Percentiles rank a stretch among this genome's conserved stretches.
These are phyloP conservation scores for Oligia strigilis DNA, from an alignment of 2,888 invertebrate genomes.

Conservation along the genomic window DNA sequence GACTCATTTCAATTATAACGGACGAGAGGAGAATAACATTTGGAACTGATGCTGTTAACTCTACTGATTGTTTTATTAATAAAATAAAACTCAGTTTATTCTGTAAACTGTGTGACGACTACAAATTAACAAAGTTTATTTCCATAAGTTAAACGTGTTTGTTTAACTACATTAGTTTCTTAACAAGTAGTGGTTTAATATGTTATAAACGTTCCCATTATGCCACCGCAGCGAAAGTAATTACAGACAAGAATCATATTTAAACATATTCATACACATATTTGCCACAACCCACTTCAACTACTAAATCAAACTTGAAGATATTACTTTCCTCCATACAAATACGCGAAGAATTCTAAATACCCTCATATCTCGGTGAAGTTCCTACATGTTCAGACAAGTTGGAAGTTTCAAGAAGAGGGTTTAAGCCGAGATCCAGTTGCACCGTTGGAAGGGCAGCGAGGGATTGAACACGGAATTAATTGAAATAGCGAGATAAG, in stretches of 20 bases:
- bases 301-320: constrained; percentile 65
- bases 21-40: constrained; percentile 40
- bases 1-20: constrained; percentile 65
- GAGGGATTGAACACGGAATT: constrained; percentile 59
- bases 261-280: constrained; percentile 65
- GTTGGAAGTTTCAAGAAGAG: constrained; percentile 56
- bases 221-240: constrained; percentile 46
- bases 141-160: constrained; percentile 27
- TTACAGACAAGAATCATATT: constrained; percentile 64
- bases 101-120: constrained; percentile 20
- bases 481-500: constrained; percentile 70
- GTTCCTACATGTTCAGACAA: constrained; percentile 46
- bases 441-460: constrained; percentile 56
- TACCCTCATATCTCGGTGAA: constrained; percentile 56
- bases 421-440: constrained; percentile 60
- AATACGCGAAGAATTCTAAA: constrained; percentile 62
- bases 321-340: constrained; percentile 60
- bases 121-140: constrained; percentile 41
- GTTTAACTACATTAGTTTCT: constrained; percentile 25
- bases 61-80: constrained; percentile 37
- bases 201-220: constrained; percentile 47
- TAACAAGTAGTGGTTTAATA: constrained; percentile 53
- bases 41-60: constrained; percentile 40
- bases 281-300: constrained; percentile 55
- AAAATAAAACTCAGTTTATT: constrained; percentile 31